Percentiles rank a stretch among this genome's conserved stretches.
These are phyloP conservation scores for Tapirus terrestris DNA, from an alignment of 2,113 vertebrate genomes.

Conservation along the genomic window DNA sequence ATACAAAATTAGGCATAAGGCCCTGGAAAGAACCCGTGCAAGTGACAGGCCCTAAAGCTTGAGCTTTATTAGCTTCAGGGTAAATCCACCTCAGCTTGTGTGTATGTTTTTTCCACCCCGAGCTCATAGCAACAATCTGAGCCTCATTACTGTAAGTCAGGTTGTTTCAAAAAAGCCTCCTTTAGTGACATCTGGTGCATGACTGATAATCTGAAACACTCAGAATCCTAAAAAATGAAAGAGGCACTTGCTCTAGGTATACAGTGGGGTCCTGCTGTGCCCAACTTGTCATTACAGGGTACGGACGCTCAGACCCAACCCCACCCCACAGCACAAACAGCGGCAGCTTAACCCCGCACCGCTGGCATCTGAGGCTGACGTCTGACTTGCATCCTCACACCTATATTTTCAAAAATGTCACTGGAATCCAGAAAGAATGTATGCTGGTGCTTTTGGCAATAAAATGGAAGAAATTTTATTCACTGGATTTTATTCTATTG, in stretches of 20 bases:
- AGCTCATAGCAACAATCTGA: conserved; percentile 16
- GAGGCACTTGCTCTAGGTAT: background rate
- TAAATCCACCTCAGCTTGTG: background rate
- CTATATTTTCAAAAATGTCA: background rate
- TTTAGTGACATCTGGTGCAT: conserved; percentile 59
- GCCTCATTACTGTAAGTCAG: conserved; percentile 47
- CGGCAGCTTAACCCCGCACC: too few species aligned
- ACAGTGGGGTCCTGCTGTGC: background rate
- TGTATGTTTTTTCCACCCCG: background rate
- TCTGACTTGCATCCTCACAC: background rate
- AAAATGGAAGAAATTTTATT: background rate
- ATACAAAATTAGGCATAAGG: background rate
- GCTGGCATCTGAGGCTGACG: background rate
- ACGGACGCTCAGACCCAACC: fast-evolving
- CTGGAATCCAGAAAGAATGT: background rate
- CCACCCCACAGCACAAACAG: too few species aligned
- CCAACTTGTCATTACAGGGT: background rate
- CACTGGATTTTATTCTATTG: background rate
- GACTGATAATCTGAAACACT: conserved; percentile 37
- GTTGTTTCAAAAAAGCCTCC: conserved; percentile 49
- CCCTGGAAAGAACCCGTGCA: background rate
- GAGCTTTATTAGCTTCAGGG: background rate
- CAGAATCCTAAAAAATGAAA: background rate
- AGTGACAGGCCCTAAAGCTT: background rate
- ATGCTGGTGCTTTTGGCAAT: background rate